These are phyloP conservation scores for Trichogramma pretiosum DNA, from an alignment of 1,140 invertebrate genomes.

Conservation along the genomic window DNA sequence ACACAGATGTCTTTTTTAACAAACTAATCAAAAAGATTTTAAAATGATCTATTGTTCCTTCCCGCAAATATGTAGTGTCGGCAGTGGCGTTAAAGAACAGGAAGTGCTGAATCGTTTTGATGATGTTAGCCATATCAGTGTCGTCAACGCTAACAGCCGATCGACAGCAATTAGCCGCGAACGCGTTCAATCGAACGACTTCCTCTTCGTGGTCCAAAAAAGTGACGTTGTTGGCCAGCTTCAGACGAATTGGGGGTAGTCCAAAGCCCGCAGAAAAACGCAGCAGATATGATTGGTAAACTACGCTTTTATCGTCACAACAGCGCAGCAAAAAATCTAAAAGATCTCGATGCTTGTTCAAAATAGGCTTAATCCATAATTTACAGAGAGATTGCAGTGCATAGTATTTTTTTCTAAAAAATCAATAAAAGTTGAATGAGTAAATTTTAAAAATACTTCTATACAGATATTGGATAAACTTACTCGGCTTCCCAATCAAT, in stretches of 20 bases:
- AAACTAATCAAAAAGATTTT: conserved; percentile 25
- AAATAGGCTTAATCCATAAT: conserved; percentile 29
- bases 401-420: conserved; percentile 26
- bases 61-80: conserved; percentile 25
- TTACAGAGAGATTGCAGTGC: conserved; percentile 27
- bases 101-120: conserved; percentile 23
- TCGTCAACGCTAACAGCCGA: conserved; percentile 2
- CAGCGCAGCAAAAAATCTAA: conserved; percentile 24
- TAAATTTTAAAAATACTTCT: background rate
- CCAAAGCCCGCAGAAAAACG: too few relatives aligned
- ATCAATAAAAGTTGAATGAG: conserved; percentile 5
- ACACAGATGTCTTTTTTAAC: conserved; percentile 18
- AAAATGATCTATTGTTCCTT: conserved; percentile 29
- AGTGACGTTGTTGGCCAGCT: background rate
- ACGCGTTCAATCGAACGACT: conserved; percentile 28
- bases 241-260: conserved; percentile 21
- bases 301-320: conserved; percentile 14
- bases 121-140: conserved; percentile 10
- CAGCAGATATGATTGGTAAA: conserved; percentile 23
- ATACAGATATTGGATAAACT: conserved; percentile 19
- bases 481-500: conserved; percentile 29
- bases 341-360: conserved; percentile 21
- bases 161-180: conserved; percentile 25
- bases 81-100: conserved; percentile 28
- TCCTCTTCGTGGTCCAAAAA: conserved; percentile 21